A percentile compares a stretch with the other conserved stretches of the same genome.
These are phyloP conservation scores for Bolinopsis microptera DNA, from an alignment of 37 sponge, comb jelly and placozoan species.

Conservation along the genomic window DNA sequence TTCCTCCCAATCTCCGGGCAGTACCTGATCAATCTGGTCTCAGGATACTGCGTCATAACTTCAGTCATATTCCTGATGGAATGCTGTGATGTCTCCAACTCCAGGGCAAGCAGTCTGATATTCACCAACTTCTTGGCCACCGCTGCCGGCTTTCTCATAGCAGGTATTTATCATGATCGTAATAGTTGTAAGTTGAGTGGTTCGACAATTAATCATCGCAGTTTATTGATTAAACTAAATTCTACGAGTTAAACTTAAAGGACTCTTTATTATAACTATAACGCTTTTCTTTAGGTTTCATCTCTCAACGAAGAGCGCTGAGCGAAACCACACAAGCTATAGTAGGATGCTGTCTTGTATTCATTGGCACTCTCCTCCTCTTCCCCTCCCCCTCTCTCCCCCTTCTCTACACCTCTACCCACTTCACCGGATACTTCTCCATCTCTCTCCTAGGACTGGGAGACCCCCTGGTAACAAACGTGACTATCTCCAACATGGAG, in stretches of 20 bases:
- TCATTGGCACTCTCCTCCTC: conserved; percentile 47
- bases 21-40: conserved; percentile 15
- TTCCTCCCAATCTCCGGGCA: background rate
- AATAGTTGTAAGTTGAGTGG: background rate
- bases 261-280: too few relatives aligned
- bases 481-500: conserved; percentile 41
- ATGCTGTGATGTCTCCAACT: background rate
- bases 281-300: background rate
- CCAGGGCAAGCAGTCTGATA: background rate
- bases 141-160: conserved; percentile 36
- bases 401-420: conserved; percentile 4
- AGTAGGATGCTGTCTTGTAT: background rate
- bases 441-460: conserved; percentile 35
- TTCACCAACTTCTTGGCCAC: background rate
- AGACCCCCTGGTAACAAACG: conserved; percentile 4
- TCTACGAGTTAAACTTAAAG: too few relatives aligned
- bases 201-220: too few relatives aligned
- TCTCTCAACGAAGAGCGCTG: background rate
- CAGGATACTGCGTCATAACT: background rate
- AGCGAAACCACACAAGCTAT: background rate
- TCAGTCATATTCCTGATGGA: background rate
- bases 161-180: conserved; percentile 15
- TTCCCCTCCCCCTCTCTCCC: conserved; percentile 54
- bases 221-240: too few relatives aligned
- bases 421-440: conserved; percentile 26